A percentile compares a stretch with the other conserved stretches of the same genome.
Evolutionary conservation across 2,113 vertebrate genomes (phyloP).

Genomic region (Calidris pygmaea): DNA sequence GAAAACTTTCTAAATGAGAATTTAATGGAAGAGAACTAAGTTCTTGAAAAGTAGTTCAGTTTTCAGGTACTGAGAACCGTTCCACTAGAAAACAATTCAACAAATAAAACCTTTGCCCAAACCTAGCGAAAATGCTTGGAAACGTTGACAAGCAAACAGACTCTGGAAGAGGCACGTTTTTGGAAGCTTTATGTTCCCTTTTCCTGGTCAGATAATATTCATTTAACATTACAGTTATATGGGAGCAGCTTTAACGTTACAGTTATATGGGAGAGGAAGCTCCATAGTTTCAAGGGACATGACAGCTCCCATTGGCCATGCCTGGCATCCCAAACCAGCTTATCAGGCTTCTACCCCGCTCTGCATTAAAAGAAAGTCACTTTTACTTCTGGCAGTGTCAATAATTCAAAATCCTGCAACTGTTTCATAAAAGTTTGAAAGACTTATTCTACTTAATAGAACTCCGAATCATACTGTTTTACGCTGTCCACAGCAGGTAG

Average conservation of each 20-base stretch:
- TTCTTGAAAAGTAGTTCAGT: not conserved
- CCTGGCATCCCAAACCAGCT: not conserved
- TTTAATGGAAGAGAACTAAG: not conserved
- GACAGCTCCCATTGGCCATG: accelerated
- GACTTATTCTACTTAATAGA: not conserved
- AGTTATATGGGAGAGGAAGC: not conserved
- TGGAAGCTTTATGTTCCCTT: not conserved
- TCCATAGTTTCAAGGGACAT: not conserved
- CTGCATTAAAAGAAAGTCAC: not conserved
- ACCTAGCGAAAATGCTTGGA: not conserved
- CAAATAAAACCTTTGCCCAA: not conserved
- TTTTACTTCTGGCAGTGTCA: not conserved
- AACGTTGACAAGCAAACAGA: not conserved
- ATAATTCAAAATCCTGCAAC: not conserved
- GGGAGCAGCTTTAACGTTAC: not conserved
- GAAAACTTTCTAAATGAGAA: not conserved
- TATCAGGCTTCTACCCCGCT: not conserved
- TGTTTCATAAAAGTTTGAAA: not conserved
- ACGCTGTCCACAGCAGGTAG: not conserved
- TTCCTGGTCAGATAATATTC: accelerated
- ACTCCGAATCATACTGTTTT: not conserved
- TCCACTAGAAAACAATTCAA: not conserved
- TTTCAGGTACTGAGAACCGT: not conserved
- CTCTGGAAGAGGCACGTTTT: not conserved
- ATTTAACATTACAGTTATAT: not conserved